phyloP scores from a whole-genome alignment of 2,113 vertebrate genomes.

The Arenaria interpres region DNA sequence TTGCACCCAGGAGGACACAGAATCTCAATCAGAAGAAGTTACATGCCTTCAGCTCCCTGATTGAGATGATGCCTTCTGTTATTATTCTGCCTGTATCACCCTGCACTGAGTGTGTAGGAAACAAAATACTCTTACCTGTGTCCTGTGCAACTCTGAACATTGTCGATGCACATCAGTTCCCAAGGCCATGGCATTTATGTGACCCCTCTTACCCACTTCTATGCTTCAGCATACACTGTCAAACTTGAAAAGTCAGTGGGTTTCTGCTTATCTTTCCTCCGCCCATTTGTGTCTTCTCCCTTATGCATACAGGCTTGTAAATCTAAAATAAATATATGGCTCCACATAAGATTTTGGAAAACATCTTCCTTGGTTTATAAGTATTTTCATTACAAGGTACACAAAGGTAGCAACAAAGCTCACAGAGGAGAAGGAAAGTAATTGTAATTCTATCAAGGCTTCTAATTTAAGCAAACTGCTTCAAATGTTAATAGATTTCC shows the following conservation, averaged over 20 bases:
- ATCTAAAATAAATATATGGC: neutral
- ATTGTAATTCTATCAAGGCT: conserved; percentile 57
- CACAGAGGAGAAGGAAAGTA: conserved; percentile 25
- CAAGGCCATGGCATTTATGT: neutral
- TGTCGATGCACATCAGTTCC: neutral
- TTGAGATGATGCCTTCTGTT: neutral
- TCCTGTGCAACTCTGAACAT: neutral
- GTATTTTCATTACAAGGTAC: neutral
- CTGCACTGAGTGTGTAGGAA: neutral
- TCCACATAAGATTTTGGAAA: neutral
- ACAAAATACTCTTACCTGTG: neutral
- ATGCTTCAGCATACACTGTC: neutral
- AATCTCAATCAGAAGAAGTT: neutral
- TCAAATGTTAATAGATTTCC: conserved; percentile 69
- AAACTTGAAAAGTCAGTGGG: neutral
- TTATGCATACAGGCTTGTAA: neutral
- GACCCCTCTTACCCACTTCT: neutral
- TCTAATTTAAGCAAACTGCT: conserved; percentile 46
- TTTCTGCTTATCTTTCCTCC: neutral
- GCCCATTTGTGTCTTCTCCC: neutral
- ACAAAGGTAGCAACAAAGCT: neutral
- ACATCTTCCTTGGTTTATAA: neutral
- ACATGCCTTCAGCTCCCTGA: neutral
- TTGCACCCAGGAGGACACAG: neutral
- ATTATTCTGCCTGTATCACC: neutral